Conservation (phyloP, 2,113 vertebrate species). For the Mugil cephalus region DNA sequence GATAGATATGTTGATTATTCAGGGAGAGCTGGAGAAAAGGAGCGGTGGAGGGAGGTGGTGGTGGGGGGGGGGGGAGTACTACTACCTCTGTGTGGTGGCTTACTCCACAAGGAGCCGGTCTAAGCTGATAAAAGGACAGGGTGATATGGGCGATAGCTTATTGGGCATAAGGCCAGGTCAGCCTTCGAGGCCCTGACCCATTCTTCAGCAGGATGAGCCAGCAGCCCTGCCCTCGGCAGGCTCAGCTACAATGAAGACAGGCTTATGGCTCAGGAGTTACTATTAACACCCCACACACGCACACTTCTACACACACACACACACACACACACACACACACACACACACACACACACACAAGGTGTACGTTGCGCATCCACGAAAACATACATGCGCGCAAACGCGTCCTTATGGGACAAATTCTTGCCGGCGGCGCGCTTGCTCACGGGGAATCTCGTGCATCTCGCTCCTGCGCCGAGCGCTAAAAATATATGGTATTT, state of each 20-base stretch:
- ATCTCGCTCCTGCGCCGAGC: background rate
- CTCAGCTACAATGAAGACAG: slow-evolving; percentile 65
- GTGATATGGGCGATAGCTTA: slow-evolving; percentile 74
- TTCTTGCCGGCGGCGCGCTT: background rate
- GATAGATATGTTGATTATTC: slow-evolving; percentile 19
- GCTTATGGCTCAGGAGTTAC: slow-evolving; percentile 75
- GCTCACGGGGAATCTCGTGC: background rate
- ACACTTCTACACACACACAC: slow-evolving; percentile 36
- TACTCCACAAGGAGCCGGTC: slow-evolving; percentile 68
- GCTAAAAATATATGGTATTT: background rate
- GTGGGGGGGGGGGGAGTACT: slow-evolving; percentile 57
- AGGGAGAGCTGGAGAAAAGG: slow-evolving; percentile 4
- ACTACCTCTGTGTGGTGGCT: slow-evolving; percentile 61
- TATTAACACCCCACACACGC: slow-evolving; percentile 57
- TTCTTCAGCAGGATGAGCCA: slow-evolving; percentile 78
- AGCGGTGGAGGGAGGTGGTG: background rate
- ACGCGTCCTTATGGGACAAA: background rate
- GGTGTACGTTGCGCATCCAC: background rate
- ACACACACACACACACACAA: slow-evolving; percentile 2
- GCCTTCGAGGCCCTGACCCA: slow-evolving; percentile 68
- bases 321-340: slow-evolving; percentile 16
- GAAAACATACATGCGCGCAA: slow-evolving; percentile 4
- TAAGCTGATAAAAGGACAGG: slow-evolving; percentile 78
- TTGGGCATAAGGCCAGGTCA: slow-evolving; percentile 74
- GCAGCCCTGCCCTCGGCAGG: slow-evolving; percentile 68